Evolutionary conservation across 2,113 vertebrate genomes (phyloP), one percentile per base, ranked within the genome.

Genomic region (Herpailurus yagouaroundi): DNA sequence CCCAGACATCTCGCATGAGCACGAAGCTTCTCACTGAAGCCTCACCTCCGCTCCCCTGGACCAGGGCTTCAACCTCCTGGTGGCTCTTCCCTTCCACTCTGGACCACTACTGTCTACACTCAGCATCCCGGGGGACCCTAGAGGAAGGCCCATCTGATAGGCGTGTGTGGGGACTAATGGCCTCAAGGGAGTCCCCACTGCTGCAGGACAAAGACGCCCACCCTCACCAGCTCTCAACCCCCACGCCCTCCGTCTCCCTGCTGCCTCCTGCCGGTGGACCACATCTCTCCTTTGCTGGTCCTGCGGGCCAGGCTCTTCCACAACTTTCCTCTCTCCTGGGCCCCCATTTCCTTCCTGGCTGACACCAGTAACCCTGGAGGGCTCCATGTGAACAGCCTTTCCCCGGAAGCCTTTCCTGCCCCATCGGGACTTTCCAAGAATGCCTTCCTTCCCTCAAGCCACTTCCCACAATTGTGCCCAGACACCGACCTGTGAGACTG

Each of bases 171-270:
- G n/a, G 15, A 3, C 76, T 25, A 3, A 15, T 4, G 27, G 48
- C 80, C 31, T 11, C 4, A 1, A 27, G 52, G 18, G 36, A n/a
- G 5, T 8, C 7, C 50, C 36, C n/a, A 0, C 7, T 1, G 6
- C 38, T 15, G 1, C 1, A 15, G 11, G 33, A 50, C 5, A 6
- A 14, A n/a, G 12, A 6, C 1, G 0, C 33, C 5, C 0, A 8
- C 27, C 90, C 23, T 7, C 0, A 14, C 48, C 41, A 31, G n/a
- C 8, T 29, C 60, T 13, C 18, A 1, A 48, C 3, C 11, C 77
- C 10, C 13, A 10, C 3, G 3, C 4, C 33, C 3, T 19, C n/a
- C 0, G 0, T 4, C 25, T 14, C 21, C 15, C 7, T 3, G 38
- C 27, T 3, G 0, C 79, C 7, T 3, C 48, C 27, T 3, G 0